Base-by-base conservation (phyloP, 2,113 vertebrate genomes). In the Ochotona curzoniae region DNA sequence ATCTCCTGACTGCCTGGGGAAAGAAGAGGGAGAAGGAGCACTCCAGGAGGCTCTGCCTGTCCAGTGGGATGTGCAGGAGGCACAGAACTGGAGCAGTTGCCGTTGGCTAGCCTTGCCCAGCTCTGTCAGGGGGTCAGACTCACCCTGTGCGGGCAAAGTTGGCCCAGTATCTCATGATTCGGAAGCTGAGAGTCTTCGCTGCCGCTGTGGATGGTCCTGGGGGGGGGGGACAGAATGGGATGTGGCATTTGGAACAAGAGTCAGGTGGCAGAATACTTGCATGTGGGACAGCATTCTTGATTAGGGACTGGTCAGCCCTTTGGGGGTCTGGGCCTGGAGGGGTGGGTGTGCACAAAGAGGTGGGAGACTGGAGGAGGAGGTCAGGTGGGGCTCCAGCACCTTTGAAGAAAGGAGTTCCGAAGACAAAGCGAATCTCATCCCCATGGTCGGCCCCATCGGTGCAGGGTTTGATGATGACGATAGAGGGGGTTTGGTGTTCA, bases 141-240 rank as follows among this genome's bases (percentile, higher is more conserved):
- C 94, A 99, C 98, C 98, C 98, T 38, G 91, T 97, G 17, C 95
- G 97, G 54, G 97, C 98, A 96, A 99, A 99, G 83, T 98, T 98
- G 75, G 95, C 98, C 98, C 98, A 99, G 94, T 98, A 98, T 78
- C 96, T 92, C 98, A 99, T 99, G 90, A 98, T 97, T 7, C n/a
- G 97, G 93, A 96, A 96, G 79, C 98, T 99, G 15, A 99, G 90
- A 0, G 73, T 30, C 21, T 98, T 98, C 80, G 99, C 98, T 1
- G 98, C 97, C 78, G 88, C 80, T 3, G 90, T 67, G 63, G 73
- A 90, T 44, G 10, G n/a, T 12, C 61, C 73, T 95, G 63, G 63
- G 63, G 38, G 38, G 38, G 38, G 38, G 38, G 38, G 38, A 32
- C 63, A 82, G 69, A 93, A 93, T 32, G 13, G 61, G 73, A 81